Conservation (phyloP, 2,888 invertebrate species). For the Nemurella pictetii region DNA sequence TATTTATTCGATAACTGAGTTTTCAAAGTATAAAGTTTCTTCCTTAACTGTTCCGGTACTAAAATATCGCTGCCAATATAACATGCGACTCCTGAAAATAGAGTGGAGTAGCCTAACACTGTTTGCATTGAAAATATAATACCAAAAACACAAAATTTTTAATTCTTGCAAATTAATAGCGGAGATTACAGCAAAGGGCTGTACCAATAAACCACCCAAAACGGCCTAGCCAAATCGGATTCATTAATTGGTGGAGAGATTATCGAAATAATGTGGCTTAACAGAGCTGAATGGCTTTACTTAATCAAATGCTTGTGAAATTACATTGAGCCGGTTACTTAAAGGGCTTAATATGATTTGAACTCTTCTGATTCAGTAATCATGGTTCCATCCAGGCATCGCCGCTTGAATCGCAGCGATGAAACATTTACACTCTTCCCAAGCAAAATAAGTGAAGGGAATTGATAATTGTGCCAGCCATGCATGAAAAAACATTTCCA, state of each 20-base stretch:
- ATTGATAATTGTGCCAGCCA: not conserved
- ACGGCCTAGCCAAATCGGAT: not conserved
- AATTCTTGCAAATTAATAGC: not conserved
- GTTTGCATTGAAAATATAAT: not conserved
- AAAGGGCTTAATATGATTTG: not conserved
- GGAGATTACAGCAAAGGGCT: not conserved
- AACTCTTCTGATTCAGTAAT: no score
- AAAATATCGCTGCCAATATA: not conserved
- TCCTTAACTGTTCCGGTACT: not conserved
- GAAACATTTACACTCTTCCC: no score
- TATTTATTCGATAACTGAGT: not conserved
- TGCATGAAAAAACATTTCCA: not conserved
- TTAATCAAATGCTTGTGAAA: not conserved
- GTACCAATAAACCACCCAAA: not conserved
- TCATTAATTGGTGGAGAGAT: not conserved
- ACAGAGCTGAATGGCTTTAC: not conserved
- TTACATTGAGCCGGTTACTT: not conserved
- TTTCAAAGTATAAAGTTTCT: conserved; percentile 4
- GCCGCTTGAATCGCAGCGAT: no score
- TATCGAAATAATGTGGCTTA: not conserved
- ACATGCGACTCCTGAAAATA: not conserved
- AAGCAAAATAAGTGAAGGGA: no score
- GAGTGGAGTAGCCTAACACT: no score
- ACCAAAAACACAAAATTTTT: not conserved
- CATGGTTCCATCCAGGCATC: no score